phyloP scores from a whole-genome alignment of 2,888 invertebrate genomes.

The Epiperipatus broadwayi region DNA sequence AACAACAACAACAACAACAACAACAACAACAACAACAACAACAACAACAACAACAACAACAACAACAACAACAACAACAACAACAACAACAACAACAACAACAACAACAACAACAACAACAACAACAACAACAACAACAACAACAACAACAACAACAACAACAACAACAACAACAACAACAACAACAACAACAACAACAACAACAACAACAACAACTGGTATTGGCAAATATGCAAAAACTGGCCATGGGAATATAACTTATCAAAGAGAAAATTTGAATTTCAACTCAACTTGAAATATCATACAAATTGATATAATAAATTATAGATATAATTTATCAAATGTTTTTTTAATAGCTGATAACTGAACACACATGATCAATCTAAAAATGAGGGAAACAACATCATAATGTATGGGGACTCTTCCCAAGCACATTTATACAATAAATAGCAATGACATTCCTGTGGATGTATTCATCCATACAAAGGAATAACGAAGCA shows the following conservation, averaged over 20 bases:
- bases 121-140: neutral
- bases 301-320: neutral
- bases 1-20: constrained; percentile 3
- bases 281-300: too few relatives aligned
- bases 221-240: too few relatives aligned
- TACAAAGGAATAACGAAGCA: too few relatives aligned
- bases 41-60: neutral
- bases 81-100: neutral
- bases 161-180: neutral
- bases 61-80: neutral
- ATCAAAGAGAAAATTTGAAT: too few relatives aligned
- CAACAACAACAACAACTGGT: neutral
- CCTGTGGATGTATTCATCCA: too few relatives aligned
- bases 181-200: neutral
- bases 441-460: too few relatives aligned
- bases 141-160: neutral
- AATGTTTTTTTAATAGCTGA: too few relatives aligned
- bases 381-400: too few relatives aligned
- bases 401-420: too few relatives aligned
- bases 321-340: too few relatives aligned
- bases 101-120: neutral
- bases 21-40: neutral
- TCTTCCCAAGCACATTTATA: too few relatives aligned
- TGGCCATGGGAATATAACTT: neutral
- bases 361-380: too few relatives aligned